A percentile compares a stretch with the other conserved stretches of the same genome.
phyloP scores from a whole-genome alignment of 2,113 vertebrate genomes.

The Baryphthengus martii region DNA sequence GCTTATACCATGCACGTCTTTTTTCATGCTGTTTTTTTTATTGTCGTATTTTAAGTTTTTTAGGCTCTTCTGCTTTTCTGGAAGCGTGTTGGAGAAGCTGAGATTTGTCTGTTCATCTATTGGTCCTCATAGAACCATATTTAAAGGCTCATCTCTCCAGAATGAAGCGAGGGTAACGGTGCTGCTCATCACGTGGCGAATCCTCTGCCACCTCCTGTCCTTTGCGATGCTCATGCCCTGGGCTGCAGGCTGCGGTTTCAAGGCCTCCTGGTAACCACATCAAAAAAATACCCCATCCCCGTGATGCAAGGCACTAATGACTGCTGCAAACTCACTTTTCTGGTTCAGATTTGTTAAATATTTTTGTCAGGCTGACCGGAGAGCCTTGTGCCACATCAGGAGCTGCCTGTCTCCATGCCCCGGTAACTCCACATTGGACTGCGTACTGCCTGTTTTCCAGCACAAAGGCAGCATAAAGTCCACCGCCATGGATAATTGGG shows the following conservation, averaged over 20 bases:
- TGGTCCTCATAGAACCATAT: background rate
- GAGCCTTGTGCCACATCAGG: background rate
- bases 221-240: background rate
- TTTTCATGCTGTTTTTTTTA: background rate
- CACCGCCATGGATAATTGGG: background rate
- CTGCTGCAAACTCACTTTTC: background rate
- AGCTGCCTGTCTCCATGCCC: background rate
- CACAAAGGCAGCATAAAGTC: background rate
- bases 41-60: background rate
- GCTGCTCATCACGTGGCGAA: background rate
- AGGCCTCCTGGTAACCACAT: background rate
- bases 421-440: accelerated
- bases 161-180: background rate
- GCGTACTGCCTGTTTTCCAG: background rate
- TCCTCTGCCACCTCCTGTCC: background rate
- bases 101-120: background rate
- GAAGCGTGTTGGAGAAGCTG: background rate
- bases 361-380: background rate
- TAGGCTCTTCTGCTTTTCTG: background rate
- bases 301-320: background rate
- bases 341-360: background rate
- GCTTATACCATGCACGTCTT: background rate
- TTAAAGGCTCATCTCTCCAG: background rate
- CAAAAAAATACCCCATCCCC: background rate
- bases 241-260: background rate